Evolutionary conservation across 2,888 invertebrate species (phyloP).

Genomic region (Villa cingulata): DNA sequence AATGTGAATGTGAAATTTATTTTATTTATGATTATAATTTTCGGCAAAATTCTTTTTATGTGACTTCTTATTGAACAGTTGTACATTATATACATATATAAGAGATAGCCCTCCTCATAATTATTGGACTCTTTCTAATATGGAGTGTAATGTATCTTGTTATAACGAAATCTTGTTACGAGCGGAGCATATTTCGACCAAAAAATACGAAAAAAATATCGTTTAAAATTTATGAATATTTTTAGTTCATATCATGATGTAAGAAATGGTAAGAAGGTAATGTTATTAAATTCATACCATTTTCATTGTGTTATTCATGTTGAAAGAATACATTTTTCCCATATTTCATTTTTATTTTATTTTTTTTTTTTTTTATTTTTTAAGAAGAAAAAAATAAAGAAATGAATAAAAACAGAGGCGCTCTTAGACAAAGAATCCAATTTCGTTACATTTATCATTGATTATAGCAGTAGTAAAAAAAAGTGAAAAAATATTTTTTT

Average conservation of each 20-base stretch:
- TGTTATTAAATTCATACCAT: conserved; percentile 14
- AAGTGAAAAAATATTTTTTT: neutral
- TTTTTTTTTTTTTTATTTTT: neutral
- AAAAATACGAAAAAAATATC: too few relatives aligned
- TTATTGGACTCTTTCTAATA: too few relatives aligned
- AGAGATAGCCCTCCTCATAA: conserved; percentile 5
- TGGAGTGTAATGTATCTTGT: too few relatives aligned
- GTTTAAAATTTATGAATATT: too few relatives aligned
- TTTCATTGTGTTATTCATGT: conserved; percentile 10
- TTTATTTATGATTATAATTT: too few relatives aligned
- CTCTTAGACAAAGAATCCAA: neutral
- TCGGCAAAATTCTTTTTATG: neutral
- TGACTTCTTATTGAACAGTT: neutral
- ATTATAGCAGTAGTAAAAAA: neutral
- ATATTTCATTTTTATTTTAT: conserved; percentile 1
- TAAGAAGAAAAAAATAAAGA: neutral
- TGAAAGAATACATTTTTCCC: neutral
- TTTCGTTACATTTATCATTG: conserved; percentile 9
- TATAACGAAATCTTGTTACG: too few relatives aligned
- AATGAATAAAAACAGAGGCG: neutral
- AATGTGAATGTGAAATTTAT: too few relatives aligned
- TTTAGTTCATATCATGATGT: too few relatives aligned
- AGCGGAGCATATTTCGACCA: too few relatives aligned
- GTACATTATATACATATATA: too few relatives aligned
- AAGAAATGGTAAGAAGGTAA: conserved; percentile 10